Percentiles rank a stretch among this genome's conserved stretches.
These are phyloP conservation scores for Callochromis pleurospilus DNA, from an alignment of 2,113 vertebrate species.

Conservation along the genomic window DNA sequence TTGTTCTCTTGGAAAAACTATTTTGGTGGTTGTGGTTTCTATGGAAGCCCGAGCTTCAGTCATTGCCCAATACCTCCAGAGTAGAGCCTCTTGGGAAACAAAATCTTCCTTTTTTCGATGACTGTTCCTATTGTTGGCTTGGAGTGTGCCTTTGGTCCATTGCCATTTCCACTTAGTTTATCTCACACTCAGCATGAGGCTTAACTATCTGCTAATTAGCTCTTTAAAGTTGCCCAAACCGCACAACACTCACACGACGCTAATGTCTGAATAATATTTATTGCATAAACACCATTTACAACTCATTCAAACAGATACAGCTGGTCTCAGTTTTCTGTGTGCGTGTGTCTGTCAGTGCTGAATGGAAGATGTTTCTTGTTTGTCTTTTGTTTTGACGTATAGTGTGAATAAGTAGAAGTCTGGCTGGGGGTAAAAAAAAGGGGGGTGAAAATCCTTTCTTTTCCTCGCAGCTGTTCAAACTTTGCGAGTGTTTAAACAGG, in stretches of 20 bases:
- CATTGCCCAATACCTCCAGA: constrained; percentile 32
- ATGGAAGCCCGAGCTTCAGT: constrained; percentile 12
- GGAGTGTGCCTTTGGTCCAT: constrained; percentile 20
- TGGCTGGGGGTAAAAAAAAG: neutral
- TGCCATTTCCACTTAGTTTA: constrained; percentile 49
- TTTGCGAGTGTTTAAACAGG: neutral
- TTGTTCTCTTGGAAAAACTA: constrained; percentile 8
- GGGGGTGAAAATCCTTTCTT: neutral
- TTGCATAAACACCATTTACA: constrained; percentile 59
- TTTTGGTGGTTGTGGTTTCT: constrained; percentile 43
- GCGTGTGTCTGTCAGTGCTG: neutral
- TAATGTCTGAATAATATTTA: constrained; percentile 60
- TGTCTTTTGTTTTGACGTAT: constrained; percentile 5
- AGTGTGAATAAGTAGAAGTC: neutral
- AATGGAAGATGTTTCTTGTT: constrained; percentile 41
- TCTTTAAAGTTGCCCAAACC: constrained; percentile 47
- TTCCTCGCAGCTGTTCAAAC: neutral
- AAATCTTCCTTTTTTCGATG: constrained; percentile 28
- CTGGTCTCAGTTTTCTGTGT: constrained; percentile 33
- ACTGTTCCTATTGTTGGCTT: constrained; percentile 31
- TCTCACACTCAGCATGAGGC: constrained; percentile 42
- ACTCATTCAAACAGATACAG: constrained; percentile 45
- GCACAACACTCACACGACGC: constrained; percentile 28
- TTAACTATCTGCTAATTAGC: constrained; percentile 56
- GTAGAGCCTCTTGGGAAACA: constrained; percentile 17